Evolutionary conservation across 2,888 invertebrate species (phyloP), one percentile per base, ranked within the genome.

Genomic region (Leptinotarsa tumamoca): DNA sequence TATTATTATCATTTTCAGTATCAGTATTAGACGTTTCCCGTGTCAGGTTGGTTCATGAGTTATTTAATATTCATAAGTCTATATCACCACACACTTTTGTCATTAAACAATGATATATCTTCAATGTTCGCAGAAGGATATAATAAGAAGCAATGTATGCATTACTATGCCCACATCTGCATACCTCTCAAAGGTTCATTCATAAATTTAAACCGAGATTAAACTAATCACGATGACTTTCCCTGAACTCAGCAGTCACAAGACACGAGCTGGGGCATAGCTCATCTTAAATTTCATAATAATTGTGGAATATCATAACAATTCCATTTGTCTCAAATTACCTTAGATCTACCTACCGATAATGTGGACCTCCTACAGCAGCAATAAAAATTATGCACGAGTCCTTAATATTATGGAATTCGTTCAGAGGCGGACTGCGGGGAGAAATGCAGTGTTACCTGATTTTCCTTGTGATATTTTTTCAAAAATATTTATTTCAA

Each of bases 281-380:
- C 77, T 78, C 77, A 79, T 79, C 79, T 77, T 74, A 77, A 72
- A 77, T 80, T 80, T 80, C 80, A 80, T 80, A 80, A 80, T 80
- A 80, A 80, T 80, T 74, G 76, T 75, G 74, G 76, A 80, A 79
- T 75, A 78, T 73, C 77, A 78, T 82, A 80, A 81, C 79, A 78
- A 77, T 80, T 77, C 80, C 78, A 80, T 82, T 82, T 81, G 79
- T 77, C 79, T 80, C 80, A 82, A 82, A 83, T 82, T 83, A 81
- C 77, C 73, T 68, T 73, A 80, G 81, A 83, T 82, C 76, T 76
- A 69, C 78, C 76, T 76, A 72, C 78, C 75, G 82, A 83, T 83
- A 78, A 83, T 79, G 73, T 71, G 76, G 82, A 83, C 81, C 83
- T 82, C 83, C 82, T 82, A 81, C 81, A 80, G 71, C 71, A 68